Conservation (phyloP, 2,888 invertebrate genomes). For the Holacanthella duospinosa region DNA sequence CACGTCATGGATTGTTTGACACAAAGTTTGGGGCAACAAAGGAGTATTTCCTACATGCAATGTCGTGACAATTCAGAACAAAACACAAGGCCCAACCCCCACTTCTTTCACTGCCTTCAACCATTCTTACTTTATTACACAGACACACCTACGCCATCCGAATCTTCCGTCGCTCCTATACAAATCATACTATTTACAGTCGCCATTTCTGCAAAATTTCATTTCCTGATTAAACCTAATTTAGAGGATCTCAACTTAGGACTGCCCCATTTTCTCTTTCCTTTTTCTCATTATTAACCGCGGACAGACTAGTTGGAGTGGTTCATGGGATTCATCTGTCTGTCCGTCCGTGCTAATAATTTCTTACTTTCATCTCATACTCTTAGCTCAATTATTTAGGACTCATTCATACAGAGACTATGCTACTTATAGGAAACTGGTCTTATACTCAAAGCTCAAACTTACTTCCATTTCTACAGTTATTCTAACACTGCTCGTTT, state of each 20-base stretch:
- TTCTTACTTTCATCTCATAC: too few species aligned
- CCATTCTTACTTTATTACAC: background rate
- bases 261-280: background rate
- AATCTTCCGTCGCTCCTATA: background rate
- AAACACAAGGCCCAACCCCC: background rate
- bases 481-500: too few species aligned
- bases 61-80: constrained; percentile 6
- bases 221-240: background rate
- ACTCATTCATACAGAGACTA: too few species aligned
- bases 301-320: too few species aligned
- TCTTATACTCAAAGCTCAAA: too few species aligned
- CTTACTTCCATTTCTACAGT: too few species aligned
- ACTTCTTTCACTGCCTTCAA: background rate
- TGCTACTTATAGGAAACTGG: too few species aligned
- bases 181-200: background rate
- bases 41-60: background rate
- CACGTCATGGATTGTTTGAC: background rate
- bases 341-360: too few species aligned
- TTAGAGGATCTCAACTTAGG: too few species aligned
- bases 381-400: too few species aligned
- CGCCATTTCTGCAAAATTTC: background rate
- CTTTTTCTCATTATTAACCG: background rate
- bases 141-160: background rate
- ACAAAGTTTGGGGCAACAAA: background rate
- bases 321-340: too few species aligned